Percentiles rank a stretch among this genome's conserved stretches.
Evolutionary conservation across 2,888 invertebrate genomes (phyloP).

Genomic region (Stictocephala bisonia): DNA sequence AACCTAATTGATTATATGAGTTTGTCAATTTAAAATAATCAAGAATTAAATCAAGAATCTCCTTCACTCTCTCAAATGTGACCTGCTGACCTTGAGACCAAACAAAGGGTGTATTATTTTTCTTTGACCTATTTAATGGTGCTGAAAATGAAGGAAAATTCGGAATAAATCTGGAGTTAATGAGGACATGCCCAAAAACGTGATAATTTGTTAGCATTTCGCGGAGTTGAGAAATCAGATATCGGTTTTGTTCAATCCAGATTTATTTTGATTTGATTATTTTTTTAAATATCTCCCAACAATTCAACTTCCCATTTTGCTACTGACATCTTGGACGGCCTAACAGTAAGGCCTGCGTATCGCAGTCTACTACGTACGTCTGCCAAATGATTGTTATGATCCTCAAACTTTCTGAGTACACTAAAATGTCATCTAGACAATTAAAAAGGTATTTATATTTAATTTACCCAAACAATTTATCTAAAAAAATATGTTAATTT

Average conservation of each 20-base stretch:
- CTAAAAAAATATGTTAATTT: not conserved
- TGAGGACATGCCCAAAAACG: slow-evolving; percentile 17
- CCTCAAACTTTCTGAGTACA: not conserved
- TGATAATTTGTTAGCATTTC: slow-evolving; percentile 8
- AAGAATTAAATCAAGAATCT: not conserved
- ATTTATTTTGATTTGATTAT: not conserved
- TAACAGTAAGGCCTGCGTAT: slow-evolving; percentile 33
- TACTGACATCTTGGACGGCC: slow-evolving; percentile 14
- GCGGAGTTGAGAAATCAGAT: slow-evolving; percentile 2
- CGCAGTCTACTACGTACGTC: not conserved
- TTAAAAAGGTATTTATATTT: slow-evolving; percentile 11
- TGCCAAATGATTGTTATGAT: not conserved
- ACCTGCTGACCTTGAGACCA: slow-evolving; percentile 9
- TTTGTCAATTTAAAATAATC: too few species aligned
- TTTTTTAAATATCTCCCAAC: slow-evolving; percentile 8
- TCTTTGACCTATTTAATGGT: slow-evolving; percentile 31
- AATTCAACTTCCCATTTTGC: slow-evolving; percentile 4
- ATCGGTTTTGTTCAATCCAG: slow-evolving; percentile 7
- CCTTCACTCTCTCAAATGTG: slow-evolving; percentile 24
- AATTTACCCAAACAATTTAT: slow-evolving; percentile 3
- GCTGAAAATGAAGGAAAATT: slow-evolving; percentile 29
- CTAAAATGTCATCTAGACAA: not conserved
- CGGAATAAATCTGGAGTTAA: slow-evolving; percentile 28
- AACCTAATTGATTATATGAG: too few species aligned
- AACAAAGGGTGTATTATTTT: slow-evolving; percentile 11